Percentiles rank a stretch among this genome's conserved stretches.
Conservation (phyloP, 2,797 vertebrate genomes). For the Tinamus major region DNA sequence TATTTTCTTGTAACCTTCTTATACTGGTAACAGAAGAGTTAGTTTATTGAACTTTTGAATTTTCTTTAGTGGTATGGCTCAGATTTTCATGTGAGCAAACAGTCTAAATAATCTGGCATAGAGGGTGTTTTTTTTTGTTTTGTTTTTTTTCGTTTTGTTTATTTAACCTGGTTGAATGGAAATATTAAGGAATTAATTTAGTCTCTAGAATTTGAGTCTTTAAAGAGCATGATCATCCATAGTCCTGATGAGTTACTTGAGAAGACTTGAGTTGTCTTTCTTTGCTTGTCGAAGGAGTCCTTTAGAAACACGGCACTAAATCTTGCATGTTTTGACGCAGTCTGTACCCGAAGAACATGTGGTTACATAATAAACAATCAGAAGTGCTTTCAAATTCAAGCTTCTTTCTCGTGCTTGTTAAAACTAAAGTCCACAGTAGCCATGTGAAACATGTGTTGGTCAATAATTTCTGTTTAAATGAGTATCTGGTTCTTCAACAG, state of each 20-base stretch:
- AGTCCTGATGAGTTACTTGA: background rate
- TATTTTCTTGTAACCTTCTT: background rate
- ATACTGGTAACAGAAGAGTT: background rate
- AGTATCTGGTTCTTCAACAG: conserved; percentile 16
- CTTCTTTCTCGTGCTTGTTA: background rate
- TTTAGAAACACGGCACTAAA: background rate
- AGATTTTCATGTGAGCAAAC: background rate
- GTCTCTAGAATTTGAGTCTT: background rate
- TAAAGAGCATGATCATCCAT: background rate
- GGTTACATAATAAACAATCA: background rate
- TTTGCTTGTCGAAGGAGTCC: background rate
- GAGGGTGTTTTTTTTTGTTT: too few relatives aligned
- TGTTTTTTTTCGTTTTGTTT: too few relatives aligned
- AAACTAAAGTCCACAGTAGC: background rate
- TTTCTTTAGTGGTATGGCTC: background rate
- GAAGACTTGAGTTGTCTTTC: background rate
- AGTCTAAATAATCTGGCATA: background rate
- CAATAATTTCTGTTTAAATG: background rate
- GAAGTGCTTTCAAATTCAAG: background rate
- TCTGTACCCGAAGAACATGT: background rate
- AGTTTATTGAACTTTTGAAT: background rate
- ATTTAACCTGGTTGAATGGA: background rate
- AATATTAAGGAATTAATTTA: background rate
- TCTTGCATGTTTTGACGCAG: background rate
- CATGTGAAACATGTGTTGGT: background rate